A percentile compares a stretch with the other conserved stretches of the same genome.
These are phyloP conservation scores for Drosophila sp. DNA, from an alignment of 1,140 invertebrate genomes.

Conservation along the genomic window DNA sequence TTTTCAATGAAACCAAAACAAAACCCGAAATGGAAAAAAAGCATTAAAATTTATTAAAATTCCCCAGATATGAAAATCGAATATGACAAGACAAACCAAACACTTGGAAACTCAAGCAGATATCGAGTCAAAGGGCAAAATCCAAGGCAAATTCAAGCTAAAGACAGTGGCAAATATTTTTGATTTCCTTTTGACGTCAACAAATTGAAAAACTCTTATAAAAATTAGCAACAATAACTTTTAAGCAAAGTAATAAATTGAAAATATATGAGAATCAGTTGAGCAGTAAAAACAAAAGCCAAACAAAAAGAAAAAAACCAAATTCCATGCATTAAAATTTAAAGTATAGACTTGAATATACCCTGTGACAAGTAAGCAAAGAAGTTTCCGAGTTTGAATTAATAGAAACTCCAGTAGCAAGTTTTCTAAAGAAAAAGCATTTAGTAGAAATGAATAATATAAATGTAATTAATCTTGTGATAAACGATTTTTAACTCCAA, in stretches of 20 bases:
- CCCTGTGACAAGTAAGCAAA: neutral
- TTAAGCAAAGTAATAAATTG: constrained; percentile 49
- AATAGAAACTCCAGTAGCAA: no score
- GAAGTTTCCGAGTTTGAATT: no score
- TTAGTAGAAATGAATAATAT: no score
- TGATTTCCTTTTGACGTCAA: constrained; percentile 47
- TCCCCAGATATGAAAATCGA: constrained; percentile 14
- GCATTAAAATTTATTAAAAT: constrained; percentile 22
- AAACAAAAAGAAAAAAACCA: neutral
- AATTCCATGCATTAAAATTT: neutral
- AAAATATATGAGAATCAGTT: constrained; percentile 50
- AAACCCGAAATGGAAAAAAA: constrained; percentile 15
- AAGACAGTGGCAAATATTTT: constrained; percentile 39
- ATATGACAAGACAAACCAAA: constrained; percentile 25
- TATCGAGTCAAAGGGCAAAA: constrained; percentile 1
- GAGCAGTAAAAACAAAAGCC: constrained; percentile 6
- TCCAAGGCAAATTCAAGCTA: neutral
- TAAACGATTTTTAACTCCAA: no score
- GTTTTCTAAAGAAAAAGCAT: no score
- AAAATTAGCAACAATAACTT: constrained; percentile 65
- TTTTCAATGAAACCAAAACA: constrained; percentile 21
- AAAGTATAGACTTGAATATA: neutral
- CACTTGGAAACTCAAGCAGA: constrained; percentile 28
- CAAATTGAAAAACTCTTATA: constrained; percentile 53
- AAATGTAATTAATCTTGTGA: no score